Conservation (phyloP, 2,888 invertebrate species). For the Cataglyphis rosenhaueri region DNA sequence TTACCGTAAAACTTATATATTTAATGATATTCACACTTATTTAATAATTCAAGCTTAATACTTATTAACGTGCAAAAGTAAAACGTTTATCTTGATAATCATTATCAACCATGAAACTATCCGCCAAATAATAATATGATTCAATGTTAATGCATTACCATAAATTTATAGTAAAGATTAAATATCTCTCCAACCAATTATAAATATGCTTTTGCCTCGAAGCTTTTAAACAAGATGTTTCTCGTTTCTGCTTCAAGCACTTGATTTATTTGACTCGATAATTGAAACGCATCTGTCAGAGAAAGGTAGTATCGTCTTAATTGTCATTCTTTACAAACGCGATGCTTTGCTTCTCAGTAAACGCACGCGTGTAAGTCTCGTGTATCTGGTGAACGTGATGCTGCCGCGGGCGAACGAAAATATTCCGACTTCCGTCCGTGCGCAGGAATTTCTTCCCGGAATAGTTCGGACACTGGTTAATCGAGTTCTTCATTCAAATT, state of each 20-base stretch:
- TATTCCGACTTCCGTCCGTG: constrained; percentile 42
- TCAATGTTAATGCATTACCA: background rate
- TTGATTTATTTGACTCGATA: constrained; percentile 7
- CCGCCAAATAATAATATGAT: background rate
- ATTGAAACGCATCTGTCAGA: background rate
- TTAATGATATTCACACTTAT: background rate
- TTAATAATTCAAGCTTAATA: background rate
- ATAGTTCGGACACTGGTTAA: constrained; percentile 26
- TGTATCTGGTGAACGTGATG: constrained; percentile 36
- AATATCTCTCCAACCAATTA: background rate
- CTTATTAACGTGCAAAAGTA: background rate
- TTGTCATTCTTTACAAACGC: constrained; percentile 26
- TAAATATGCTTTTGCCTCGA: background rate
- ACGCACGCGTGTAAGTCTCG: background rate
- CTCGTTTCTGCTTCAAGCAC: background rate
- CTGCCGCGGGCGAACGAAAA: constrained; percentile 13
- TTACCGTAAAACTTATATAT: background rate
- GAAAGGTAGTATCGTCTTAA: constrained; percentile 9
- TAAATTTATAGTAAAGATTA: background rate
- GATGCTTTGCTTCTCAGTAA: constrained; percentile 6
- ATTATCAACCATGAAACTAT: background rate
- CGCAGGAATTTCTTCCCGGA: constrained; percentile 48
- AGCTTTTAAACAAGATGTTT: background rate
- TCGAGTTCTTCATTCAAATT: constrained; percentile 40
- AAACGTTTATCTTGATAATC: background rate